Percentiles rank a stretch among this genome's conserved stretches.
Evolutionary conservation across 2,888 invertebrate species (phyloP).

Genomic region (Trachelus troglodyta): DNA sequence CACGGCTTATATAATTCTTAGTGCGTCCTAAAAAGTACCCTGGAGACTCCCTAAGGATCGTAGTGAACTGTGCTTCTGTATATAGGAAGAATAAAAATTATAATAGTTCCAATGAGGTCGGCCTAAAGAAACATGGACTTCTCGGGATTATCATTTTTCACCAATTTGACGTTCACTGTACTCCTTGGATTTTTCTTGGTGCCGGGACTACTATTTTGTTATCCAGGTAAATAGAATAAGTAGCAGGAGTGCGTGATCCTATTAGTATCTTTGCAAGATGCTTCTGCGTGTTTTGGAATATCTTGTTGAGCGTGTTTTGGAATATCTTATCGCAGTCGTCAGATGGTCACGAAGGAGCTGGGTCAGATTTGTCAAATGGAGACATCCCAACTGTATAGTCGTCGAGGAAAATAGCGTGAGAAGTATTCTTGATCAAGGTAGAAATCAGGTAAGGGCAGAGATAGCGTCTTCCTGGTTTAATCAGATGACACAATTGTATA

Average conservation of each 20-base stretch:
- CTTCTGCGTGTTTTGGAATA: not conserved
- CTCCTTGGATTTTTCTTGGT: slow-evolving; percentile 27
- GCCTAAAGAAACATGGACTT: slow-evolving; percentile 14
- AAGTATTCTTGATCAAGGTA: slow-evolving; percentile 57
- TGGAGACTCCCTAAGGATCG: not conserved
- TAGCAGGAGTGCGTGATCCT: not conserved
- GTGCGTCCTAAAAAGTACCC: slow-evolving; percentile 7
- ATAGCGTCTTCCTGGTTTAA: not conserved
- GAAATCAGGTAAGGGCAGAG: slow-evolving; percentile 52
- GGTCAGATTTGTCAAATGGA: slow-evolving; percentile 58
- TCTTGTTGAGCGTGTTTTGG: not conserved
- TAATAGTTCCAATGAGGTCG: not conserved
- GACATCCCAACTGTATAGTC: slow-evolving; percentile 50
- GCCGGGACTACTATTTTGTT: slow-evolving; percentile 36
- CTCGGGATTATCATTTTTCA: slow-evolving; percentile 34
- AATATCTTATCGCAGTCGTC: slow-evolving; percentile 46
- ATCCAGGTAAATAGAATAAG: slow-evolving; percentile 34
- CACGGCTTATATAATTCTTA: slow-evolving; percentile 15
- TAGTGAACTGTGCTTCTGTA: not conserved
- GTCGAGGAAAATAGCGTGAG: slow-evolving; percentile 53
- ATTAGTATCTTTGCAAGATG: not conserved
- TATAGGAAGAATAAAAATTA: not conserved
- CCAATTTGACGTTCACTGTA: slow-evolving; percentile 33
- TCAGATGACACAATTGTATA: not conserved
- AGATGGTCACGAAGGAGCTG: slow-evolving; percentile 54